Base-by-base conservation (phyloP, 2,888 invertebrate genomes). In the Augochlorella aurata region DNA sequence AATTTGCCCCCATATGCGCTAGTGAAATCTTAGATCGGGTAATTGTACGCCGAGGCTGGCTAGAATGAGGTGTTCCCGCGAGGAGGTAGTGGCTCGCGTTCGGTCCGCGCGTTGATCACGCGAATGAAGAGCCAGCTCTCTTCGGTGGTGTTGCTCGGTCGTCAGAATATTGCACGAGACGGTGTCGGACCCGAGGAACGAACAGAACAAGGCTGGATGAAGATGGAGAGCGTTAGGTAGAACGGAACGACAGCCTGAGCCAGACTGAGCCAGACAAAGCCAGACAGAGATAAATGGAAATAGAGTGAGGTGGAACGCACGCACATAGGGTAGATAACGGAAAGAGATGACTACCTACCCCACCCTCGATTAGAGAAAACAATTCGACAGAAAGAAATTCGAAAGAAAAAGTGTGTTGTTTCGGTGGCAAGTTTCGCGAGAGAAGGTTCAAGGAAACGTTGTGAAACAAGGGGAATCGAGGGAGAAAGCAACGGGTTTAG, bases 1-100 rank as follows among this genome's bases (percentile, higher is more conserved):
- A 92, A 92, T 91, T 90, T 88, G 86, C 86, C 88, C 89, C 89
- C 88, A 89, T 90, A 90, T 90, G 91, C 89, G 89, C 88, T 89
- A 89, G 90, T 89, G 87, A 89, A 89, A 90, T 90, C 92, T 90
- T 90, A 89, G 90, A 90, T 90, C 89, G 90, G 87, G 88, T 88
- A 88, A 90, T 90, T 89, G 91, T 87, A 89, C 83, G 83, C 79
- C 79, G 88, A 89, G 81, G 69, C 44, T 44, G 74, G 84, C 79
- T 87, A 87, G 86, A 86, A 90, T 90, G 90, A 89, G 88, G 88
- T 88, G 86, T 86, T 85, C 84, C 79, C 85, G 87, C 84, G 83
- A 85, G 86, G 81, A 84, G 86, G 82, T 86, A 84, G 85, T 86
- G 79, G 86, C 80, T 85, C 83, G 83, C 85, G 83, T 87, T 83